Evolutionary conservation across 2,888 invertebrate genomes (phyloP).

Genomic region (Hetaerina titia): DNA sequence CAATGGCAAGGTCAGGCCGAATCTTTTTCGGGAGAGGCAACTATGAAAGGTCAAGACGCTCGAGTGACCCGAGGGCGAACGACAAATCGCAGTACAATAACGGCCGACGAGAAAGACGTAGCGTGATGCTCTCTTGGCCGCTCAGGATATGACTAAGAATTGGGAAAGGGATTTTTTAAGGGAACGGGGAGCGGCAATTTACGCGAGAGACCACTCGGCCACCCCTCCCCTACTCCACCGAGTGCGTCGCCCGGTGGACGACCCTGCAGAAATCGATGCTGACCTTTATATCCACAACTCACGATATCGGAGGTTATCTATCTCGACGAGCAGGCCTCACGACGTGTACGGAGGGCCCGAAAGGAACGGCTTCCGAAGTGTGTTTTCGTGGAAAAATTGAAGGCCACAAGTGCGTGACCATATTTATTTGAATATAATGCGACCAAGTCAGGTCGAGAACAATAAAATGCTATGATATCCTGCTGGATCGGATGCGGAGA

Average conservation of each 20-base stretch:
- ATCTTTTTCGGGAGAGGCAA: constrained; percentile 7
- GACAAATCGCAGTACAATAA: background rate
- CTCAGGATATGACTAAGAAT: constrained; percentile 3
- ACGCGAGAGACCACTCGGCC: constrained; percentile 27
- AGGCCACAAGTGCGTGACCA: constrained; percentile 49
- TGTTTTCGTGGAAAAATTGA: constrained; percentile 20
- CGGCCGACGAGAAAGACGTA: background rate
- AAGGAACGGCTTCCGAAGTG: background rate
- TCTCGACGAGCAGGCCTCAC: background rate
- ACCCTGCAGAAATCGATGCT: constrained; percentile 50
- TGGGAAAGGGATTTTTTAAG: background rate
- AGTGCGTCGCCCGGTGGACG: constrained; percentile 32
- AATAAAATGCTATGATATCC: constrained; percentile 34
- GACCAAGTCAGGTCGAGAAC: constrained; percentile 3
- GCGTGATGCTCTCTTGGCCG: constrained; percentile 35
- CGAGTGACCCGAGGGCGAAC: background rate
- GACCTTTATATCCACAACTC: constrained; percentile 60
- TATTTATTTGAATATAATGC: constrained; percentile 25
- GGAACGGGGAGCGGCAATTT: background rate
- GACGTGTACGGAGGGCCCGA: constrained; percentile 39
- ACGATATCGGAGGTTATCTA: constrained; percentile 57
- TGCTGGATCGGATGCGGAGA: background rate
- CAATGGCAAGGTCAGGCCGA: constrained; percentile 62
- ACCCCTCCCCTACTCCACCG: background rate
- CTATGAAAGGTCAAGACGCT: constrained; percentile 39